Evolutionary conservation across 2,113 vertebrate species (phyloP), one percentile per base, ranked within the genome.

Genomic region (Rhinolophus ferrumequinum): DNA sequence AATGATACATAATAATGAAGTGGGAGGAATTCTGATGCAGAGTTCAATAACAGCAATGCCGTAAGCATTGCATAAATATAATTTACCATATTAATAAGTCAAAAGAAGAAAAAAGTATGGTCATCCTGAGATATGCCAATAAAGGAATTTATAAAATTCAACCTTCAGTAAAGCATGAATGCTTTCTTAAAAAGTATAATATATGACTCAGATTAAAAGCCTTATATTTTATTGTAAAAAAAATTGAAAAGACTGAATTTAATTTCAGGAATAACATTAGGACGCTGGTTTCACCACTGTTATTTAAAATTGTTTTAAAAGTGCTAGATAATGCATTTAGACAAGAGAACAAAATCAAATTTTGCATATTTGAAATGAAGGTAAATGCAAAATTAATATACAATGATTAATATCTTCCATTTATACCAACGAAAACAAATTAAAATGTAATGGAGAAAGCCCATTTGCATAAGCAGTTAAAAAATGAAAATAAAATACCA

Each of bases 361-460:
- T 79, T 64, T 80, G 81, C 33, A 58, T 38, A 72, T 93, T 88
- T 84, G 30, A 88, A 62, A 81, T 93, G 19, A 64, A 81, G 21
- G 50, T 88, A 77, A 93, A 35, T 66, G 33, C 28, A 96, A 93
- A 91, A 88, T 97, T 93, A 80, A 95, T 92, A 88, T 58, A 21
- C 28, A 96, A 30, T 93, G 35, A 82, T 80, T 60, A 93, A 81
- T 72, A 85, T 77, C 22, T 94, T 93, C 64, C 26, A 73, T 92
- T 97, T 90, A 83, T 79, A 79, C 11, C 6, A 95, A 60, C 3
- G 47, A 44, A 97, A 69, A 58, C 47, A 87, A 91, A 47, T 56
- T 80, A 60, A 85, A 85, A 88, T 58, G 7, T 60, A 96, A 85
- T 72, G n/a, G 22, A 35, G 58, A 88, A 85, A 60, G 5, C 2